phyloP scores from a whole-genome alignment of 2,797 vertebrate genomes.

The Aratinga solstitialis region DNA sequence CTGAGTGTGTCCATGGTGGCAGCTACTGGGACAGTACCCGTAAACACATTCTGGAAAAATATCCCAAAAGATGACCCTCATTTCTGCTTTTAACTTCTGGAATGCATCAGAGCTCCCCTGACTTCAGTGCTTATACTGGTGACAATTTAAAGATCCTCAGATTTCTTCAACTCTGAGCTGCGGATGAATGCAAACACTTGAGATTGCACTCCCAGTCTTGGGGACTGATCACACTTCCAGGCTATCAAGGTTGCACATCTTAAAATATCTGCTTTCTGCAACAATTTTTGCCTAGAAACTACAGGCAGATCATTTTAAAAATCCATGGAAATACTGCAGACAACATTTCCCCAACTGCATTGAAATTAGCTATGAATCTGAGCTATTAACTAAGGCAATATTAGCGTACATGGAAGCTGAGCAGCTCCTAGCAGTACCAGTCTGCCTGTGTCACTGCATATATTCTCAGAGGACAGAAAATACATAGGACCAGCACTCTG shows the following conservation, averaged over 20 bases:
- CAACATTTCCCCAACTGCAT: neutral
- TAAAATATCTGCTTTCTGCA: neutral
- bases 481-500: neutral
- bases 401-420: neutral
- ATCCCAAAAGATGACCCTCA: fast-evolving
- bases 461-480: neutral
- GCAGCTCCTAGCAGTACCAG: neutral
- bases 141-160: neutral
- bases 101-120: neutral
- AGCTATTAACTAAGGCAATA: neutral
- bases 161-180: neutral
- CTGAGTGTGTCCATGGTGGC: neutral
- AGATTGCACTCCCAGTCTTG: neutral
- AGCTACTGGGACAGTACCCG: neutral
- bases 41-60: neutral
- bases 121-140: neutral
- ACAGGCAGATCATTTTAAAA: neutral
- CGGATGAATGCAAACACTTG: neutral
- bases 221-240: neutral
- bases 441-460: neutral
- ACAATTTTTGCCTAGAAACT: neutral
- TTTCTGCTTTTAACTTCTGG: neutral
- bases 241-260: neutral
- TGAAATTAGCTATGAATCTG: neutral
- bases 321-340: neutral